Conservation (phyloP, 2,113 vertebrate genomes). For the Siniperca chuatsi region DNA sequence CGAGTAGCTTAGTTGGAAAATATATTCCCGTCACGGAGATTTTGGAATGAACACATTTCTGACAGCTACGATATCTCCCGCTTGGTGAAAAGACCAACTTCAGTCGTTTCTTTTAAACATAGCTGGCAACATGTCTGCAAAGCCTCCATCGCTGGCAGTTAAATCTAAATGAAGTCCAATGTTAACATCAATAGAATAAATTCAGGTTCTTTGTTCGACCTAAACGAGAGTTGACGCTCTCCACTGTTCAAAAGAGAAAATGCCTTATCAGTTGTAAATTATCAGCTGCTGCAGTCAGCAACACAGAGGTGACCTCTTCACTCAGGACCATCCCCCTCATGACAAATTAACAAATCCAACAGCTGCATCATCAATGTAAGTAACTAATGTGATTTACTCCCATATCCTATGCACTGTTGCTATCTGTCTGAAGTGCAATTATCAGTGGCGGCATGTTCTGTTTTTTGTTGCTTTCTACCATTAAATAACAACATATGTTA, state of each 20-base stretch:
- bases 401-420: conserved; percentile 21
- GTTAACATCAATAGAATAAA: not conserved
- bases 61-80: no score
- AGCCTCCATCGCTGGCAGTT: not conserved
- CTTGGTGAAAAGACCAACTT: not conserved
- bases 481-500: conserved; percentile 16
- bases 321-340: not conserved
- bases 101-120: not conserved
- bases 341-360: conserved; percentile 33
- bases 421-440: conserved; percentile 38
- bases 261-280: not conserved
- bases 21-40: not conserved
- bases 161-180: not conserved
- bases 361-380: conserved; percentile 37
- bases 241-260: not conserved
- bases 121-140: not conserved
- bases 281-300: not conserved
- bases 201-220: no score
- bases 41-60: not conserved
- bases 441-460: conserved; percentile 28
- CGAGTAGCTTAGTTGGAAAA: not conserved
- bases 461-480: conserved; percentile 22
- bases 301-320: conserved; percentile 8
- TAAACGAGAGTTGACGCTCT: no score
- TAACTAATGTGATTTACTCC: conserved; percentile 52